Conservation (phyloP, 2,113 vertebrate species). For the Oreochromis aureus region DNA sequence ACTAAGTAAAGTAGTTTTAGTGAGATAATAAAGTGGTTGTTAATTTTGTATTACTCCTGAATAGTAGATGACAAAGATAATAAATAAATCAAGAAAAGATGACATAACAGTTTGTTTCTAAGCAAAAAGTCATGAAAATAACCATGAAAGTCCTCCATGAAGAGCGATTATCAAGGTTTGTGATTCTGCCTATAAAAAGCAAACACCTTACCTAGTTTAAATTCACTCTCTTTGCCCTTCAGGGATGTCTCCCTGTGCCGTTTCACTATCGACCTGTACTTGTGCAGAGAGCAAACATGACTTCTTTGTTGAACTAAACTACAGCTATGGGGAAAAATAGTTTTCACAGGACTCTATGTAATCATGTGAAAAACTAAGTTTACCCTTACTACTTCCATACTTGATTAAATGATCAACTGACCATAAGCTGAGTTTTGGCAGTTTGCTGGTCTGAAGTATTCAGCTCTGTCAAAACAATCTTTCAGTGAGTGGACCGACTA, state of each 20-base stretch:
- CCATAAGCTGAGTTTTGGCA: neutral
- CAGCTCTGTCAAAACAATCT: neutral
- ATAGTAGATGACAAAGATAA: neutral
- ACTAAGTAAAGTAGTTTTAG: neutral
- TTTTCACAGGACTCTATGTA: neutral
- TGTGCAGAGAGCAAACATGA: neutral
- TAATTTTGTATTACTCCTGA: neutral
- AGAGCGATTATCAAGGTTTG: neutral
- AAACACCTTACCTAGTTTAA: neutral
- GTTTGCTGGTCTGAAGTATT: neutral
- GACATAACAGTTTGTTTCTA: neutral
- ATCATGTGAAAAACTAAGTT: neutral
- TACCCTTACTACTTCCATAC: neutral
- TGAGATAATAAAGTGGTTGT: neutral
- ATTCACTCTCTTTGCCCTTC: neutral
- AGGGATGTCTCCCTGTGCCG: neutral
- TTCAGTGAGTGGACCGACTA: neutral
- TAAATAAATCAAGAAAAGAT: neutral
- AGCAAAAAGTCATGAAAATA: neutral
- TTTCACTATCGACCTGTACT: neutral
- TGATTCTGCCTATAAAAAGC: neutral
- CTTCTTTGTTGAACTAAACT: neutral
- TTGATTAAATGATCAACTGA: neutral
- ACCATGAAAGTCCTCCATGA: neutral
- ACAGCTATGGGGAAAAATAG: neutral